Conservation (phyloP, 23 tunicate genomes). For the Ciona savignyi region DNA sequence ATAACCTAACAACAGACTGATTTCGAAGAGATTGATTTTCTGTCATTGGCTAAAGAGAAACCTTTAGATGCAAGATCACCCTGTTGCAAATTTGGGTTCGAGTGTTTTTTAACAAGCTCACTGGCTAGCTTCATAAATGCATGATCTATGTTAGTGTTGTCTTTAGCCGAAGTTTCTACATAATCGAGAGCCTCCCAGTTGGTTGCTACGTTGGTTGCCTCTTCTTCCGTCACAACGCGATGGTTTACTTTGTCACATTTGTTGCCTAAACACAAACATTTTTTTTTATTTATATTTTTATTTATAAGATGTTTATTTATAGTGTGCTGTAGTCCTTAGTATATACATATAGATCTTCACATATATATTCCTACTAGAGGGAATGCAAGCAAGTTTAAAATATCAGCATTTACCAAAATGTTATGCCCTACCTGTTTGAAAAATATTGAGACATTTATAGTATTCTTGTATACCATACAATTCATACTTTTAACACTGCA, state of each 20-base stretch:
- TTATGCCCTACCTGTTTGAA: too few species aligned
- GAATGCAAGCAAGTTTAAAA: too few species aligned
- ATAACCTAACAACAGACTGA: background rate
- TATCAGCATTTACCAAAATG: too few species aligned
- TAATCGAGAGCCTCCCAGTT: slow-evolving; percentile 36
- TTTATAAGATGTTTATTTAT: too few species aligned
- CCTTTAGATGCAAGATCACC: background rate
- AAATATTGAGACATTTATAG: too few species aligned
- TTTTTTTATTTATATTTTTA: too few species aligned
- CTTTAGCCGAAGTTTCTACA: slow-evolving; percentile 87
- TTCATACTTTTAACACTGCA: too few species aligned
- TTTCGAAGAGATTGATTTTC: background rate
- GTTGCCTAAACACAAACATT: slow-evolving; percentile 69
- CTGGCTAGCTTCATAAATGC: slow-evolving; percentile 50
- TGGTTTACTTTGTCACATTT: slow-evolving; percentile 42
- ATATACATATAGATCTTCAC: too few species aligned
- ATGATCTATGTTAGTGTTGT: slow-evolving; percentile 54
- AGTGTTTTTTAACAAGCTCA: slow-evolving; percentile 27
- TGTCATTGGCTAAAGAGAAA: background rate
- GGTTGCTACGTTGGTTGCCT: slow-evolving; percentile 18
- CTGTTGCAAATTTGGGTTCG: background rate
- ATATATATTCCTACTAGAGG: too few species aligned
- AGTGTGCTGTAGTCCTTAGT: too few species aligned
- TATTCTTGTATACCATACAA: too few species aligned
- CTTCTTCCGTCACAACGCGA: slow-evolving; percentile 30